Evolutionary conservation across 2,797 vertebrate species (phyloP).

Genomic region (Sebastes itinus): DNA sequence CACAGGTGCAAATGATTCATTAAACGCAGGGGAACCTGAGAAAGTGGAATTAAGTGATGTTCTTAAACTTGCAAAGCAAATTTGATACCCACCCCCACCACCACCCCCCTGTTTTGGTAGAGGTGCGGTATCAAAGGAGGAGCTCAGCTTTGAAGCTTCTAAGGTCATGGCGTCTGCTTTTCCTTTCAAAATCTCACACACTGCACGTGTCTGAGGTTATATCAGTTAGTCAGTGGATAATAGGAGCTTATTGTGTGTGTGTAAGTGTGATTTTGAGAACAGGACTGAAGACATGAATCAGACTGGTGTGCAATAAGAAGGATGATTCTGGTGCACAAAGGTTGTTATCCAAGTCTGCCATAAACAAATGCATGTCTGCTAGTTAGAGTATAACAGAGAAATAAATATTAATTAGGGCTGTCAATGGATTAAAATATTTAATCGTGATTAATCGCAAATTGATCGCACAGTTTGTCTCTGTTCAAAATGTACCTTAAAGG

Average conservation of each 20-base stretch:
- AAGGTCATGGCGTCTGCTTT: slow-evolving; percentile 60
- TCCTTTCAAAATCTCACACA: slow-evolving; percentile 45
- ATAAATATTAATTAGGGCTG: neutral
- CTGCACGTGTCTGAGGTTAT: slow-evolving; percentile 13
- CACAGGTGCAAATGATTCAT: slow-evolving; percentile 77
- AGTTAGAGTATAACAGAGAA: neutral
- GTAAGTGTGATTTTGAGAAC: slow-evolving; percentile 9
- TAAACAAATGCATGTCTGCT: neutral
- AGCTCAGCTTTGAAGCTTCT: slow-evolving; percentile 43
- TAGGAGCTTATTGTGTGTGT: neutral
- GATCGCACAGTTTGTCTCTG: no score
- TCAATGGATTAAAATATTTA: no score
- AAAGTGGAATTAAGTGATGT: slow-evolving; percentile 80
- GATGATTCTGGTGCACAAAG: neutral
- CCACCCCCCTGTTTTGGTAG: slow-evolving; percentile 36
- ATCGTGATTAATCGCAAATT: no score
- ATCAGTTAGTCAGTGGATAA: slow-evolving; percentile 11
- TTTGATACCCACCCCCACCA: slow-evolving; percentile 51
- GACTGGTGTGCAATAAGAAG: neutral
- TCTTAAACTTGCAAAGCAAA: slow-evolving; percentile 75
- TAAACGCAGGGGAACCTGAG: slow-evolving; percentile 78
- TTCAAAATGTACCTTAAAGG: no score
- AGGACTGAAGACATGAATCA: neutral
- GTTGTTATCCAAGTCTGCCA: neutral
- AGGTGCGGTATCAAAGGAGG: slow-evolving; percentile 39